Conservation (phyloP, 2,888 invertebrate genomes). For the Cyclophora albipunctata region DNA sequence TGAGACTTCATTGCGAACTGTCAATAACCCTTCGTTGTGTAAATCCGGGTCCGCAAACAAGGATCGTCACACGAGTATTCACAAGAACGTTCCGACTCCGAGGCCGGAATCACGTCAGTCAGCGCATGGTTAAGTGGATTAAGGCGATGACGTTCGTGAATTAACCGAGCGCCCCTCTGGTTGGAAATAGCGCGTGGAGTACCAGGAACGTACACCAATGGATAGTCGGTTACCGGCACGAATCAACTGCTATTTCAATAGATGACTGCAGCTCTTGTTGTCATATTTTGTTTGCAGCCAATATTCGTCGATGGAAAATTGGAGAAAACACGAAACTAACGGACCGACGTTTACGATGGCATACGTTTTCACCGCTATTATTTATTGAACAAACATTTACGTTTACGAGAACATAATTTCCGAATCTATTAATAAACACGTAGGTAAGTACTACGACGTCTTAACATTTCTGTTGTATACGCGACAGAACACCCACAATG, state of each 20-base stretch:
- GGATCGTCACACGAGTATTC: not conserved
- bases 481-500: too few relatives aligned
- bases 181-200: conserved; percentile 19
- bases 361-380: too few relatives aligned
- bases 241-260: not conserved
- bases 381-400: too few relatives aligned
- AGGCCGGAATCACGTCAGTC: conserved; percentile 18
- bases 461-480: too few relatives aligned
- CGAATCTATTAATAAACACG: too few relatives aligned
- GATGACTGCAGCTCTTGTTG: not conserved
- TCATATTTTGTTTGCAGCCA: not conserved
- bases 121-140: conserved; percentile 29
- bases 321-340: conserved; percentile 9
- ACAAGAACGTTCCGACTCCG: not conserved
- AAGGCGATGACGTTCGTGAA: conserved; percentile 25
- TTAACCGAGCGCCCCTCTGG: conserved; percentile 22
- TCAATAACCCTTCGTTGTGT: conserved; percentile 6
- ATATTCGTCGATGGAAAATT: conserved; percentile 8
- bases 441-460: too few relatives aligned
- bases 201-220: not conserved
- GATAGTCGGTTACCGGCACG: too few relatives aligned
- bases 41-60: conserved; percentile 4
- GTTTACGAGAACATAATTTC: too few relatives aligned
- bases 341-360: conserved; percentile 6
- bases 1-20: conserved; percentile 5